Conservation (phyloP, 1,140 invertebrate genomes). For the Charaxes varanes region DNA sequence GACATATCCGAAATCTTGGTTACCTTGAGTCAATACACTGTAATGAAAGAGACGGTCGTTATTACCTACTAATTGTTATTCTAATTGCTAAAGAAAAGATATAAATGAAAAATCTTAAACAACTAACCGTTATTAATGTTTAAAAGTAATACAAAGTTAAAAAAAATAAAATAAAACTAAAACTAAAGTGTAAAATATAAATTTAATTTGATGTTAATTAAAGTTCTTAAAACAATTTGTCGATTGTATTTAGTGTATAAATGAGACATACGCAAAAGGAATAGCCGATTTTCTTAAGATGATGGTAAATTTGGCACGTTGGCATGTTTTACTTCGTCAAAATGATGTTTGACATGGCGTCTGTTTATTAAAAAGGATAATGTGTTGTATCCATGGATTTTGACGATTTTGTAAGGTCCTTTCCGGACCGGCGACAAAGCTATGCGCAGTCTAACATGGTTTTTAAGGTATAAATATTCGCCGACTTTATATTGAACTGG, state of each 20-base stretch:
- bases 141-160: too few species aligned
- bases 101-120: too few species aligned
- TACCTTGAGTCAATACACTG: background rate
- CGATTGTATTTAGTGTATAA: too few species aligned
- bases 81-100: too few species aligned
- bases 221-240: too few species aligned
- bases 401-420: constrained; percentile 15
- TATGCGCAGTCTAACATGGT: constrained; percentile 12
- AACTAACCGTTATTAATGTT: too few species aligned
- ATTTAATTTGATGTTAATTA: too few species aligned
- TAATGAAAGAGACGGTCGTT: background rate
- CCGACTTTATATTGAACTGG: constrained; percentile 10
- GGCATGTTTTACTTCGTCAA: constrained; percentile 11
- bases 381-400: constrained; percentile 15
- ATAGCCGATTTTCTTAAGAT: too few species aligned
- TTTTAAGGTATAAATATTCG: constrained; percentile 11
- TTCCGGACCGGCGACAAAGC: constrained; percentile 14
- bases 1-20: background rate
- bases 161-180: too few species aligned
- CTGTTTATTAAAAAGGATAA: constrained; percentile 15
- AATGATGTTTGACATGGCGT: constrained; percentile 15
- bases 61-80: too few species aligned
- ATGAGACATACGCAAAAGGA: too few species aligned
- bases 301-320: background rate
- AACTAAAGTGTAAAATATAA: too few species aligned